phyloP scores from a whole-genome alignment of 2,113 vertebrate species.

The Oreochromis tanganicae region DNA sequence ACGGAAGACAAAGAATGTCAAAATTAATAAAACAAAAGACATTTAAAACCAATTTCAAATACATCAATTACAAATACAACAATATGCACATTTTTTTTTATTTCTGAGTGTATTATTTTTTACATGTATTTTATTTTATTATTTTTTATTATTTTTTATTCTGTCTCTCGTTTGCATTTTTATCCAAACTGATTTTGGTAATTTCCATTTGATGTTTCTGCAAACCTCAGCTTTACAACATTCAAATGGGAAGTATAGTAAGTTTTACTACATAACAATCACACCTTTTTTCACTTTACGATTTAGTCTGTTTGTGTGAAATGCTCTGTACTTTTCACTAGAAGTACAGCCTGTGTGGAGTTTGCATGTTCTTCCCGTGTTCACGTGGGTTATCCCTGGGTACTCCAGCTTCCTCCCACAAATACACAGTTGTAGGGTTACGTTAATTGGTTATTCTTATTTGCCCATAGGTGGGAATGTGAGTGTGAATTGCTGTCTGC shows the following conservation, averaged over 20 bases:
- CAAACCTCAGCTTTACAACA: background rate
- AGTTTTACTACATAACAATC: background rate
- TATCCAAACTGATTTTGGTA: background rate
- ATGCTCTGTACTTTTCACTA: background rate
- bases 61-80: background rate
- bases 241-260: background rate
- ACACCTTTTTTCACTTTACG: background rate
- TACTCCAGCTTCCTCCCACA: background rate
- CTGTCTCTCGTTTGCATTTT: background rate
- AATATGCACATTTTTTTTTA: background rate
- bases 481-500: background rate
- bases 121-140: accelerated
- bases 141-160: background rate
- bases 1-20: background rate
- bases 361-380: background rate
- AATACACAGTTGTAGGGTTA: background rate
- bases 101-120: background rate
- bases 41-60: background rate
- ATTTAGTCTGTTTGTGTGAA: background rate
- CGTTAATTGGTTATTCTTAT: background rate
- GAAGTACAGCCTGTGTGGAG: background rate
- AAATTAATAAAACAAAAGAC: background rate
- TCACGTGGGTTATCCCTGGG: background rate
- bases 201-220: background rate
- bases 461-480: background rate